Evolutionary conservation across 2,888 invertebrate species (phyloP), one percentile per base, ranked within the genome.

Genomic region (Philereme transversata): DNA sequence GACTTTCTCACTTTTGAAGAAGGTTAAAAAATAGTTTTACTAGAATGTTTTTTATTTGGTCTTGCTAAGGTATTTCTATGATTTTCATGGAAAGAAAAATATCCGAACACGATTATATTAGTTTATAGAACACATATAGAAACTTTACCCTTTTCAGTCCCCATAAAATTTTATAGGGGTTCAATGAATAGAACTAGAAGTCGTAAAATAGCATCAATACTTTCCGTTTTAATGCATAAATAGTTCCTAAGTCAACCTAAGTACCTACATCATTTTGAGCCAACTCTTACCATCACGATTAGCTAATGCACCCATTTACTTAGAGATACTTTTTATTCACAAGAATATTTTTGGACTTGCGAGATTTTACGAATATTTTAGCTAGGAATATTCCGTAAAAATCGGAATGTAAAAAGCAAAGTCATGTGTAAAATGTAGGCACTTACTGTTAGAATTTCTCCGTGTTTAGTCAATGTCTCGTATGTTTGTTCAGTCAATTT

Each of bases 401-500:
- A 5, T 40, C 50, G n/a, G n/a, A 38, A 10, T 49, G 11, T 50
- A 11, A 38, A 47, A 47, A 6, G 40, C 40, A 46, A 51, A 43
- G 41, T 41, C 51, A 34, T 43, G n/a, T 34, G 7, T 47, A 38
- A 53, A 48, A 35, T 43, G 35, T 43, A 36, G 6, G 40, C 4
- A 8, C 4, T 35, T 40, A 7, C 34, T 46, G 46, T 50, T 38
- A 48, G 52, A 43, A 38, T 10, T 43, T 44, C 7, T 10, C 35
- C 7, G 41, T 51, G 53, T 59, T 59, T 40, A 45, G 46, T 11
- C n/a, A 50, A 50, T 41, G 50, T 45, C 53, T 50, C 46, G 35
- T n/a, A 40, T 57, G 51, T 53, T 48, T 50, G 45, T 53, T 55
- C 36, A 60, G 60, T 46, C 50, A 54, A 54, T 54, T 60, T 59